phyloP scores from a whole-genome alignment of 1,140 invertebrate species.

The Triops longicaudatus region DNA sequence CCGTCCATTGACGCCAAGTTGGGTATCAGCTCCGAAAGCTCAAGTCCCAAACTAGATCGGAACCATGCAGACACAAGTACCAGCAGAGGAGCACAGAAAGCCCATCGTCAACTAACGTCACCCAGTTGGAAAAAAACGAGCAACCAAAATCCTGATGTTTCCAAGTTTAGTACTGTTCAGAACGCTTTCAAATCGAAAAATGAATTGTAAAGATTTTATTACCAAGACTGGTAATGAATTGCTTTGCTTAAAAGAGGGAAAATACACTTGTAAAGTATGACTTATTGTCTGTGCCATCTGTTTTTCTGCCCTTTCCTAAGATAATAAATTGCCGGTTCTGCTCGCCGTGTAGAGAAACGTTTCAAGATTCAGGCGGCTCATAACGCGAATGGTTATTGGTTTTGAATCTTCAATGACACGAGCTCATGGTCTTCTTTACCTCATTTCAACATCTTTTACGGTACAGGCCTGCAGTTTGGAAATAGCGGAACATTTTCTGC shows the following conservation, averaged over 20 bases:
- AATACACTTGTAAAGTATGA: background rate
- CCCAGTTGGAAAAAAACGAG: background rate
- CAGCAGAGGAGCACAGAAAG: background rate
- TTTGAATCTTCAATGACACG: background rate
- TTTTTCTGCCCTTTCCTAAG: background rate
- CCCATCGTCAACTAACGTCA: background rate
- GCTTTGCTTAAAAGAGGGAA: background rate
- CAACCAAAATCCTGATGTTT: background rate
- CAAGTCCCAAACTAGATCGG: background rate
- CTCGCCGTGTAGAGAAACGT: background rate
- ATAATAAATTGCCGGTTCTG: background rate
- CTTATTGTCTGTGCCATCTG: background rate
- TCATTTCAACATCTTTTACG: background rate
- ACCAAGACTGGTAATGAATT: too few relatives aligned
- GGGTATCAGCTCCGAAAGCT: slow-evolving; percentile 19
- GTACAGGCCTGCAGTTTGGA: too few relatives aligned
- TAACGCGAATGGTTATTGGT: background rate
- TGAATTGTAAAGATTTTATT: background rate
- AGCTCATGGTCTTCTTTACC: background rate
- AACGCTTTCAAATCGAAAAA: background rate
- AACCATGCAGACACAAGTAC: background rate
- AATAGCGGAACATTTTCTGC: too few relatives aligned
- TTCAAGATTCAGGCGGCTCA: background rate
- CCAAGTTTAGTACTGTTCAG: background rate
- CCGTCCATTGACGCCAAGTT: slow-evolving; percentile 17